Base-by-base conservation (phyloP, 2,888 invertebrate species). In the Mesorhabditis spiculigera region DNA sequence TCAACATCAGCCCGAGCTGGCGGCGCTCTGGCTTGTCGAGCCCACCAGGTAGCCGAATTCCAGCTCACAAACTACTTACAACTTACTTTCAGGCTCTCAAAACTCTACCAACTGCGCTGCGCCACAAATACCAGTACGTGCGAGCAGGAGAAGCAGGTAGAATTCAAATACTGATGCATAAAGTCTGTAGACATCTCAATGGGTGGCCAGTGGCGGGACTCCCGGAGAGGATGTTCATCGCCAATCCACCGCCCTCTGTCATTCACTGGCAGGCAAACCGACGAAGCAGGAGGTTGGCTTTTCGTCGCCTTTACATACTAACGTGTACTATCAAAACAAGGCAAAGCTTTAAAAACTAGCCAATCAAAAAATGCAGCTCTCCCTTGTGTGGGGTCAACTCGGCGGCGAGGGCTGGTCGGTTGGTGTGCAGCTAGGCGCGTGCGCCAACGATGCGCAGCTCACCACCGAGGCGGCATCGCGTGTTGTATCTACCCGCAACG, bases 101-200 rank as follows among this genome's bases (percentile, higher is more conserved):
- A 84, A 69, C 71, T 84, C 41, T 84, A 84, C 70, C 84, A 85
- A 72, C 73, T 84, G 65, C 75, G 84, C 66, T 84, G 84, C 73
- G 78, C 80, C n/a, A 79, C 79, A n/a, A 81, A 82, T 63, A 72
- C 82, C 43, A 71, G 72, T 0, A 76, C 76, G 5, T 84, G 84
- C 70, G 79, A 78, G 63, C 78, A 81, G 68, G 78, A 81, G n/a
- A 71, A 78, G 67, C 79, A 82, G 72, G 80, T 81, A 41, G 58
- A 66, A 43, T 65, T 45, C 66, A 70, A 65, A 45, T 45, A 6
- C 50, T 10, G 16, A 41, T 13, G 13, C 10, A 63, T 28, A 28
- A 16, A 10, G n/a, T 63, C 61, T 65, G 8, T 16, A 64, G 43
- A 68, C 10, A 62, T 45, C 8, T n/a, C 16, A 8, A 68, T 84